A percentile compares a stretch with the other conserved stretches of the same genome.
Evolutionary conservation across 2,113 vertebrate species (phyloP).

Genomic region (Gila orcuttii): DNA sequence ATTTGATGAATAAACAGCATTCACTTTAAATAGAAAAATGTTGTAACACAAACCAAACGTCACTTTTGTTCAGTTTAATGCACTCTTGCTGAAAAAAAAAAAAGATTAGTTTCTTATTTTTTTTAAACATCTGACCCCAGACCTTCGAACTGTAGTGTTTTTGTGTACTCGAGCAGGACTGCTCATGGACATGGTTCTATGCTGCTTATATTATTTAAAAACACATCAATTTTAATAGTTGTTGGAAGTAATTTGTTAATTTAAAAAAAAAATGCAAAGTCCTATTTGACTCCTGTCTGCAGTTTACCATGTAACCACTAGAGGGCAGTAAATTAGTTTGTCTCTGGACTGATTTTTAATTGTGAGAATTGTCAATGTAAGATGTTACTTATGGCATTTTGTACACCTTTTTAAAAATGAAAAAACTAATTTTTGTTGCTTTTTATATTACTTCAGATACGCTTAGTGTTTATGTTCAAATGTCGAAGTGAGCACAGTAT

Average conservation of each 20-base stretch:
- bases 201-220: neutral
- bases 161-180: neutral
- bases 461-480: no score
- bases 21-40: neutral
- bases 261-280: neutral
- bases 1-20: neutral
- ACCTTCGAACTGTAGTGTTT: neutral
- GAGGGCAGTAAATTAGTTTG: slow-evolving; percentile 25
- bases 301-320: slow-evolving; percentile 9
- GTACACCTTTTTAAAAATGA: neutral
- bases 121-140: neutral
- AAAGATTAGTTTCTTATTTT: neutral
- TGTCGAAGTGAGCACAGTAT: no score
- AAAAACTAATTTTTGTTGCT: neutral
- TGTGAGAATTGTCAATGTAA: neutral
- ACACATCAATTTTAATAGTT: neutral
- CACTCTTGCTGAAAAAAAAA: neutral
- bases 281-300: neutral
- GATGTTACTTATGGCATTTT: neutral
- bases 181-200: neutral
- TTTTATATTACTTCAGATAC: neutral
- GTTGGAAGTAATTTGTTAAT: neutral
- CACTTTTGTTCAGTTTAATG: neutral
- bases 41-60: no score
- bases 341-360: neutral